A percentile compares a stretch with the other conserved stretches of the same genome.
Conservation (phyloP, 2,113 vertebrate genomes). For the Rhinichthys klamathensis region DNA sequence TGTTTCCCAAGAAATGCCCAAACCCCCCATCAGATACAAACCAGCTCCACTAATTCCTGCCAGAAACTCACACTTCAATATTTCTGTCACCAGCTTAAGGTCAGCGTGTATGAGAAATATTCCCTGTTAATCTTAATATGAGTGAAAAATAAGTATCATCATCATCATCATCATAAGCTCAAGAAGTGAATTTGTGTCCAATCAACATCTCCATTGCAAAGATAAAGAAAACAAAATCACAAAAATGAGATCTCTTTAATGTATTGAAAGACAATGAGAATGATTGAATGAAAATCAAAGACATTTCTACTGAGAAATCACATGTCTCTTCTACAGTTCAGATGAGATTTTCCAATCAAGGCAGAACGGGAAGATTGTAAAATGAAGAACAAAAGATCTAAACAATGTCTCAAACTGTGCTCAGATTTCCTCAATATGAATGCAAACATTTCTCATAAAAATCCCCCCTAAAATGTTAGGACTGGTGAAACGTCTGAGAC, state of each 20-base stretch:
- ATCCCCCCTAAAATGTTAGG: not conserved
- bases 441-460: not conserved
- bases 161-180: slow-evolving; percentile 25
- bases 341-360: not conserved
- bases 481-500: not conserved
- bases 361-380: not conserved
- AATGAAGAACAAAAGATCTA: too few species aligned
- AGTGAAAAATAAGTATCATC: not conserved
- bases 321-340: not conserved
- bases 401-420: not conserved
- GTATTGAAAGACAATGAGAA: not conserved
- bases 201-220: not conserved
- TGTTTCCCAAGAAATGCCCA: slow-evolving; percentile 66
- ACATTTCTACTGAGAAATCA: not conserved
- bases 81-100: slow-evolving; percentile 64
- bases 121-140: not conserved
- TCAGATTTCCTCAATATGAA: not conserved
- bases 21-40: slow-evolving; percentile 61
- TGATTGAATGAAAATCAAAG: not conserved
- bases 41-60: slow-evolving; percentile 71
- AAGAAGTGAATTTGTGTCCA: not conserved
- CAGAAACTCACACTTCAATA: slow-evolving; percentile 68
- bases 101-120: slow-evolving; percentile 6
- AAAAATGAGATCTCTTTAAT: not conserved
- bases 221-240: not conserved